These are phyloP conservation scores for Drosophila mauritiana DNA, from an alignment of 1,140 invertebrate genomes.

Conservation along the genomic window DNA sequence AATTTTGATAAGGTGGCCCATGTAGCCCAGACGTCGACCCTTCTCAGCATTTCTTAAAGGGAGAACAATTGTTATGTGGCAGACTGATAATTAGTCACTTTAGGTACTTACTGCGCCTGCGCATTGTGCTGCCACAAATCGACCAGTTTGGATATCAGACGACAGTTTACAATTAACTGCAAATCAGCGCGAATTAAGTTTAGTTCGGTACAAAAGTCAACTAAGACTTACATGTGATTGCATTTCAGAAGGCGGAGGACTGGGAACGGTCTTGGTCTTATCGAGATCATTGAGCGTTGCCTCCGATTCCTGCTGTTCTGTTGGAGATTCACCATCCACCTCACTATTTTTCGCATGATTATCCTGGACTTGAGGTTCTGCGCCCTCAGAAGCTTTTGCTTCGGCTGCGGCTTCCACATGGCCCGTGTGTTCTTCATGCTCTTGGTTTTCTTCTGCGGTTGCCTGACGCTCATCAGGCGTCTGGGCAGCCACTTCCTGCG, in stretches of 20 bases:
- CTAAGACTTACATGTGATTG: constrained; percentile 72
- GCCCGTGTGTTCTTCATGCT: constrained; percentile 8
- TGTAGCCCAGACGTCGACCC: constrained; percentile 88
- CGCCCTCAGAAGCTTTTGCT: neutral
- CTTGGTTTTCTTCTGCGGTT: constrained; percentile 5
- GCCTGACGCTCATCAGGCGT: constrained; percentile 3
- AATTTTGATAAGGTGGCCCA: constrained; percentile 92
- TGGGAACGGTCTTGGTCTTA: constrained; percentile 54
- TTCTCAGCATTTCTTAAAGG: constrained; percentile 64
- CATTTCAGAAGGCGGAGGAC: constrained; percentile 71
- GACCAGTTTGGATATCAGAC: constrained; percentile 88
- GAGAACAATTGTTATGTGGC: constrained; percentile 36
- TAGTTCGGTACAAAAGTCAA: neutral
- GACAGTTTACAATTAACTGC: constrained; percentile 89
- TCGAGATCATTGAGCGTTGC: constrained; percentile 62
- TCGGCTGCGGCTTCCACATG: constrained; percentile 1
- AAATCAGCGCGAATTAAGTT: constrained; percentile 39
- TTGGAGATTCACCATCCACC: constrained; percentile 19
- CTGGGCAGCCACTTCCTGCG: constrained; percentile 30
- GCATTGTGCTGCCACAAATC: constrained; percentile 89
- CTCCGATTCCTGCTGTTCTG: constrained; percentile 35
- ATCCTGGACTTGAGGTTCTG: constrained; percentile 8
- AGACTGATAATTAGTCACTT: no score
- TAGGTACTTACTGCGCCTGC: constrained; percentile 85
- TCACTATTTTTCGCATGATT: constrained; percentile 36